Percentiles rank a stretch among this genome's conserved stretches.
Evolutionary conservation across 2,888 invertebrate genomes (phyloP).

Genomic region (Caenorhabditis sp.): DNA sequence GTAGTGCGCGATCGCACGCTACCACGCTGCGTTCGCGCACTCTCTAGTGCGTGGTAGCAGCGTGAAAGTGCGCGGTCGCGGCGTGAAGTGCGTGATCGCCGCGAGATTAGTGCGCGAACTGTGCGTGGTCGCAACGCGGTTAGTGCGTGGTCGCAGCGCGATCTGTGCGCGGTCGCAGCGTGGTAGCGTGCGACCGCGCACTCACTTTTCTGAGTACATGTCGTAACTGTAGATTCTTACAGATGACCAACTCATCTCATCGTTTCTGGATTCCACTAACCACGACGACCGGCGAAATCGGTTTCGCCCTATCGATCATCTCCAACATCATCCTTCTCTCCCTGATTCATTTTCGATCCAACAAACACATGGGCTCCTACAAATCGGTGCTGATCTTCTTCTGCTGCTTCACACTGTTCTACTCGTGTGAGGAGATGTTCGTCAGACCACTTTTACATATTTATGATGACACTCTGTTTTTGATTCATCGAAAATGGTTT

Average conservation of each 20-base stretch:
- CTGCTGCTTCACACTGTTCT: conserved; percentile 24
- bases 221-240: too few relatives aligned
- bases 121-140: too few relatives aligned
- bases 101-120: too few relatives aligned
- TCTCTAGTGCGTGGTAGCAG: too few relatives aligned
- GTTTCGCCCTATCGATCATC: background rate
- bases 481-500: conserved; percentile 22
- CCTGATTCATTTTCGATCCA: background rate
- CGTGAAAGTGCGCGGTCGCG: too few relatives aligned
- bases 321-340: background rate
- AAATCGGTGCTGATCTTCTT: conserved; percentile 17
- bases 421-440: conserved; percentile 20
- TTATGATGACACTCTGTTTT: conserved; percentile 21
- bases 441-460: conserved; percentile 22
- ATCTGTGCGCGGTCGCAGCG: too few relatives aligned
- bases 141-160: too few relatives aligned
- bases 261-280: background rate
- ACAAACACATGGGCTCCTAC: conserved; percentile 6
- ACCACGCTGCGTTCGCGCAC: too few relatives aligned
- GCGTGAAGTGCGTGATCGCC: too few relatives aligned
- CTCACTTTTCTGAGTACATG: too few relatives aligned
- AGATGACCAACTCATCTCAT: background rate
- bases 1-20: too few relatives aligned
- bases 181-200: too few relatives aligned
- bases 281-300: background rate